Evolutionary conservation across 2,888 invertebrate genomes (phyloP).

Genomic region (Parnassius orleans): DNA sequence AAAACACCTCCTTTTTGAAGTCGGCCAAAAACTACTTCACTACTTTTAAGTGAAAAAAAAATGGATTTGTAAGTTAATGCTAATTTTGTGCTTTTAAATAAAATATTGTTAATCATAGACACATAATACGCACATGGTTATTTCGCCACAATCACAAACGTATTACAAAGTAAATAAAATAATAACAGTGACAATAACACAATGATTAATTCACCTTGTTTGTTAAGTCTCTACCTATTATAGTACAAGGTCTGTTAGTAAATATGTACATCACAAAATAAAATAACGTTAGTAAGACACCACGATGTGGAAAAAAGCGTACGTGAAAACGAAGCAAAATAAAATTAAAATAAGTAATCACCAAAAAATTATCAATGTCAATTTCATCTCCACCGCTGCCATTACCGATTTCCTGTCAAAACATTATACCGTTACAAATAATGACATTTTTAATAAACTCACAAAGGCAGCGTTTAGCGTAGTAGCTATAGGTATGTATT

Average conservation of each 20-base stretch:
- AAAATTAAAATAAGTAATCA: conserved; percentile 52
- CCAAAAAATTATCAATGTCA: conserved; percentile 79
- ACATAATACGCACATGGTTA: too few relatives aligned
- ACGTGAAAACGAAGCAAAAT: conserved; percentile 34
- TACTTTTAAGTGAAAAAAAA: neutral
- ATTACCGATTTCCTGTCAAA: conserved; percentile 74
- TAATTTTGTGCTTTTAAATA: conserved; percentile 12
- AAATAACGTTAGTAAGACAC: conserved; percentile 19
- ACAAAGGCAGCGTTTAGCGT: neutral
- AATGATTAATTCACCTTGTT: neutral
- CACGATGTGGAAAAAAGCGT: conserved; percentile 28
- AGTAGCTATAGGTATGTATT: too few relatives aligned
- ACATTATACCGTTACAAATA: conserved; percentile 28
- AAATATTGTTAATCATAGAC: too few relatives aligned
- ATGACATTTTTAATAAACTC: neutral
- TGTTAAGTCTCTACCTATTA: neutral
- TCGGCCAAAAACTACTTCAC: too few relatives aligned
- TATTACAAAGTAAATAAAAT: neutral
- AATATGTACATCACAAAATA: conserved; percentile 39
- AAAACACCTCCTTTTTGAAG: too few relatives aligned
- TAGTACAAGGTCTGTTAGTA: conserved; percentile 31
- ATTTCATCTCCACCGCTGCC: conserved; percentile 74
- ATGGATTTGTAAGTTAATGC: neutral
- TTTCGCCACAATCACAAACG: conserved; percentile 15
- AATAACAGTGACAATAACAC: neutral